phyloP scores from a whole-genome alignment of 2,113 vertebrate genomes.

The Mustelus asterias region DNA sequence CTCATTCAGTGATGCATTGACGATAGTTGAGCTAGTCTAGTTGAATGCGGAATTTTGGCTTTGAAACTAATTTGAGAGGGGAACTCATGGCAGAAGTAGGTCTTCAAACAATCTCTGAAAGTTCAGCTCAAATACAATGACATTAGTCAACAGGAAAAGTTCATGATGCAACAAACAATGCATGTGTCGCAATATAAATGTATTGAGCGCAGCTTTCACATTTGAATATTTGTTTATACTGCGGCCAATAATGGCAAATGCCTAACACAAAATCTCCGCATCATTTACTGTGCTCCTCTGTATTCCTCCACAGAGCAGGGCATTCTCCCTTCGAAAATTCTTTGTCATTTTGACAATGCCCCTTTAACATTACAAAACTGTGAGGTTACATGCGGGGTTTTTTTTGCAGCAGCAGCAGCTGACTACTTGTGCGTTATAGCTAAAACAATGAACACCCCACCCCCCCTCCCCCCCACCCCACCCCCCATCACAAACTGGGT shows the following conservation, averaged over 20 bases:
- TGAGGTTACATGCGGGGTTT: neutral
- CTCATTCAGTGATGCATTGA: neutral
- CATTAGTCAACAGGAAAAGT: neutral
- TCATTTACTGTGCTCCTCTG: neutral
- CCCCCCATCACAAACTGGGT: neutral
- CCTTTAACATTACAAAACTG: constrained; percentile 14
- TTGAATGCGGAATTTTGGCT: neutral
- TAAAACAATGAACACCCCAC: neutral
- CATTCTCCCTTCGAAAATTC: neutral
- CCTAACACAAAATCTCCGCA: neutral
- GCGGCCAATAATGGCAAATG: neutral
- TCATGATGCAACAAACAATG: neutral
- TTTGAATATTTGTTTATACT: neutral
- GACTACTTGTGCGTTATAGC: neutral
- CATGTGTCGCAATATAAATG: neutral
- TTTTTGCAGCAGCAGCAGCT: neutral
- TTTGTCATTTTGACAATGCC: neutral
- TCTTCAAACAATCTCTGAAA: neutral
- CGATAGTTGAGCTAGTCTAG: neutral
- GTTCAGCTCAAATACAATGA: neutral
- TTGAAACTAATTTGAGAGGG: neutral
- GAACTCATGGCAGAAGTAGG: neutral
- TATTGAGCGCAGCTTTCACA: neutral
- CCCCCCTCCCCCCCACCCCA: no score
- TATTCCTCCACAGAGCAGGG: neutral